Evolutionary conservation across 2,113 vertebrate species (phyloP), one percentile per base, ranked within the genome.

Genomic region (Mellivora capensis): DNA sequence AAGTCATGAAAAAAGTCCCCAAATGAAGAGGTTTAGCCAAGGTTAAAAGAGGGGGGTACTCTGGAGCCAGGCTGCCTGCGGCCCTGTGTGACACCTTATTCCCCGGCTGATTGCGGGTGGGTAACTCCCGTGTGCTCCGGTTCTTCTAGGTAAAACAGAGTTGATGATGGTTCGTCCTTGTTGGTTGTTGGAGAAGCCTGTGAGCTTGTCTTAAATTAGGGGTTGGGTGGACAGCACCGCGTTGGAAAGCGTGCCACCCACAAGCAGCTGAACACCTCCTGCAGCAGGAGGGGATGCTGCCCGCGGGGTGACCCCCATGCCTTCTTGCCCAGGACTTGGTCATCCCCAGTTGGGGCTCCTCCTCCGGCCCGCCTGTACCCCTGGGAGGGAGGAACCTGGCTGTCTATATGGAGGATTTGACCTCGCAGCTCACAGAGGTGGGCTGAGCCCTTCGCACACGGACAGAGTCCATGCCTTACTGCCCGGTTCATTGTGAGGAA

Each of bases 61-160:
- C 12, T 7, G 6, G 39, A 27, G 72, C 72, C 72, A 74, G 72
- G 39, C 72, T 74, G 39, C 34, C 64, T 7, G 3, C 2, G 17
- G 31, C 64, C 34, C 34, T 9, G 31, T 69, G 64, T 4, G 18
- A 8, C 3, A 12, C 23, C 72, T 74, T 15, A 6, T 39, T 44
- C 39, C 12, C 6, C 23, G 6, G 25, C 72, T 1, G 1, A 44
- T 74, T 2, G 25, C 6, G 27, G 39, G 23, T 27, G 14, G 37
- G 27, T 14, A 76, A 44, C 13, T 29, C 29, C 39, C 3, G 0
- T 2, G 42, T 0, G 2, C 72, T 44, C 29, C 1, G 7, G 42
- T 29, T 44, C 72, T 74, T 74, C 72, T 76, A 0, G 0, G 39
- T 44, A 74, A 27, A 15, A 44, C 7, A 14, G 39, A 44, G 25